A percentile compares a stretch with the other conserved stretches of the same genome.
Conservation (phyloP, 2,113 vertebrate species). For the Mirza zaza region DNA sequence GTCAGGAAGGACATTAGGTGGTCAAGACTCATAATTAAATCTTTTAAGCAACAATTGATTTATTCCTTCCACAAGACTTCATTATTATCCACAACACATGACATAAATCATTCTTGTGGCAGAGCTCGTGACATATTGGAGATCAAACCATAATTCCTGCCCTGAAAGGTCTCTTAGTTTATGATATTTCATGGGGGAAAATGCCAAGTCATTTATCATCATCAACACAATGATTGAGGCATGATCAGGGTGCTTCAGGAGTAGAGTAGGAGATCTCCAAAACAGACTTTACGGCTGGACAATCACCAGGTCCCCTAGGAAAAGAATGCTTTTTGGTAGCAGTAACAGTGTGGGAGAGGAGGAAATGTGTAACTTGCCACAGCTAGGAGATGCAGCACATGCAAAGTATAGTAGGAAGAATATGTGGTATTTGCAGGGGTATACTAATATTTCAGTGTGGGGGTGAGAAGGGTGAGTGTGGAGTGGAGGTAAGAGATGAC, state of each 20-base stretch:
- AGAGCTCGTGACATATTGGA: neutral
- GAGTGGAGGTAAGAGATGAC: neutral
- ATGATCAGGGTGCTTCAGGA: neutral
- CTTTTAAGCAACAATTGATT: neutral
- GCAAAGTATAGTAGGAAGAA: neutral
- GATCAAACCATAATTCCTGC: neutral
- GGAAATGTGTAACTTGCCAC: neutral
- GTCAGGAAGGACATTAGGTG: neutral
- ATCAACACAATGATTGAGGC: neutral
- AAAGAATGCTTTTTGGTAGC: neutral
- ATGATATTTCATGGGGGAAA: neutral
- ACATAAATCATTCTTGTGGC: neutral
- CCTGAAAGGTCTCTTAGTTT: neutral
- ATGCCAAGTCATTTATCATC: neutral
- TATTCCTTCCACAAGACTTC: neutral
- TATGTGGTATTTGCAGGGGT: rapidly evolving
- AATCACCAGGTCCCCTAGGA: neutral
- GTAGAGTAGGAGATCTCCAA: neutral
- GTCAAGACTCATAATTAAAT: neutral
- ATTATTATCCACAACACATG: neutral
- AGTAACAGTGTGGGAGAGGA: neutral
- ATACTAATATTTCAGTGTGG: neutral
- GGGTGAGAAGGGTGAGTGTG: neutral
- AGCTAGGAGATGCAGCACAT: neutral
- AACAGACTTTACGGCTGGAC: neutral